phyloP scores from a whole-genome alignment of 2,797 vertebrate species.

The Protosalanx chinensis region DNA sequence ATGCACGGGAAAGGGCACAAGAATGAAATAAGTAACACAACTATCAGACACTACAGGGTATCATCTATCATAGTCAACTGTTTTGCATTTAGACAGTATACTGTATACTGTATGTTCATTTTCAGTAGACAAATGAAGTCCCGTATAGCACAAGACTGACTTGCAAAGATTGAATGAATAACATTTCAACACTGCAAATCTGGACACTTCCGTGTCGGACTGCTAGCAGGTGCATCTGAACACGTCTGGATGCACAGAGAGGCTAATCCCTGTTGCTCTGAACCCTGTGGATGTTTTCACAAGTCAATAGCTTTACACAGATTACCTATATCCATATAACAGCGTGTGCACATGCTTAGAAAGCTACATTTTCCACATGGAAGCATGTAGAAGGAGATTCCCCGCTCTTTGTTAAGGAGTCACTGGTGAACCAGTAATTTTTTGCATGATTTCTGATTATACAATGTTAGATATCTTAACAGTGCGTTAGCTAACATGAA shows the following conservation, averaged over 20 bases:
- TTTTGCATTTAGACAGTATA: not conserved
- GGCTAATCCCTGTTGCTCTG: conserved; percentile 57
- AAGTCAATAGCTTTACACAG: conserved; percentile 43
- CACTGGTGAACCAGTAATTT: conserved; percentile 15
- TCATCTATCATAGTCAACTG: too few relatives aligned
- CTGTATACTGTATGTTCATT: not conserved
- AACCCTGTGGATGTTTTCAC: conserved; percentile 54
- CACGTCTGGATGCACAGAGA: conserved; percentile 35
- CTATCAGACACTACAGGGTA: not conserved
- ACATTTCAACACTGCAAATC: conserved; percentile 32
- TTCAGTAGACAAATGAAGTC: not conserved
- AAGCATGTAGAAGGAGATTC: conserved; percentile 17
- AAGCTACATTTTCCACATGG: conserved; percentile 37
- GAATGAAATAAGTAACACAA: too few relatives aligned
- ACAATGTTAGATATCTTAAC: too few relatives aligned
- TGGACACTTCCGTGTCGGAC: conserved; percentile 35
- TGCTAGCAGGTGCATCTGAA: conserved; percentile 38
- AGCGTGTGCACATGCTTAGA: conserved; percentile 47
- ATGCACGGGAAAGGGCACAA: too few relatives aligned
- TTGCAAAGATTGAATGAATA: conserved; percentile 9
- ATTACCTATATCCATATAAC: conserved; percentile 54
- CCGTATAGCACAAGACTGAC: not conserved
- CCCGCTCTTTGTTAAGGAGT: conserved; percentile 10
- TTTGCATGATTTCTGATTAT: too few relatives aligned
- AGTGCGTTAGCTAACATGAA: not conserved